Evolutionary conservation across 2,797 vertebrate genomes (phyloP).

Genomic region (Melanotaenia boesemani): DNA sequence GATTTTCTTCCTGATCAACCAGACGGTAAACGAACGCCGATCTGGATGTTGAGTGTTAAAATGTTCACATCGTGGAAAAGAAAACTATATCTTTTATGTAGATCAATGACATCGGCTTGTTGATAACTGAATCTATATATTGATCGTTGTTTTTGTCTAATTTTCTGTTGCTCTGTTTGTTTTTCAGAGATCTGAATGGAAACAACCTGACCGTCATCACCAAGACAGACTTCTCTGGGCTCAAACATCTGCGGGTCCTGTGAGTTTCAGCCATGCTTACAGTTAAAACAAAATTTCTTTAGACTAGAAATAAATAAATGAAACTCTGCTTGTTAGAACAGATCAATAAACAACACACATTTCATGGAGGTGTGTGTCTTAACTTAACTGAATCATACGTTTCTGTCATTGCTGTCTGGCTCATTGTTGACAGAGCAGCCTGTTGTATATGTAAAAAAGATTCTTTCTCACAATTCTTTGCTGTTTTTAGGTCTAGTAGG

Average conservation of each 20-base stretch:
- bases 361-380: neutral
- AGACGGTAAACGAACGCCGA: too few relatives aligned
- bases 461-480: conserved; percentile 34
- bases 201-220: conserved; percentile 92
- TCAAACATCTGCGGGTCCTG: conserved; percentile 93
- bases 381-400: neutral
- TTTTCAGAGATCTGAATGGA: conserved; percentile 90
- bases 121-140: too few relatives aligned
- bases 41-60: too few relatives aligned
- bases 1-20: too few relatives aligned
- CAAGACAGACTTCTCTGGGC: conserved; percentile 89
- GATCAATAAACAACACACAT: neutral
- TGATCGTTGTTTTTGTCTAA: conserved; percentile 10
- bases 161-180: conserved; percentile 10
- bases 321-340: too few relatives aligned
- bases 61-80: too few relatives aligned
- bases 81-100: too few relatives aligned
- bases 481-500: conserved; percentile 14
- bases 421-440: neutral
- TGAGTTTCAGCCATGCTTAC: conserved; percentile 80
- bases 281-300: neutral
- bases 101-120: too few relatives aligned
- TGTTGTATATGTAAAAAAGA: neutral
- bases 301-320: too few relatives aligned
- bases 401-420: neutral